Evolutionary conservation across 2,888 invertebrate genomes (phyloP).

Genomic region (Nesidiocoris tenuis): DNA sequence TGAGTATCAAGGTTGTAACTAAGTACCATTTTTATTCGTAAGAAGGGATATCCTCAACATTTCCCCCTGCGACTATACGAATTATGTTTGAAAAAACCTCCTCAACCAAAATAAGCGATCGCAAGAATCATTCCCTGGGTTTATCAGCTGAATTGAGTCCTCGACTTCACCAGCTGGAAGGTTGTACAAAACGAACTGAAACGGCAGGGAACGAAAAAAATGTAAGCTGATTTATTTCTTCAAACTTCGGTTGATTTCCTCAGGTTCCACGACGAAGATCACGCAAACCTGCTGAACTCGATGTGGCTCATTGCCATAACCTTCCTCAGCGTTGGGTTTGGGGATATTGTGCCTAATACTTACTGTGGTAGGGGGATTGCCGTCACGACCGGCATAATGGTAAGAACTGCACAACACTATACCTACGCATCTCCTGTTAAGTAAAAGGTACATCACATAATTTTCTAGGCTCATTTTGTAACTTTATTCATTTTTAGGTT

Average conservation of each 20-base stretch:
- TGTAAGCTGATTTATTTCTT: not conserved
- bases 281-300: slow-evolving; percentile 97
- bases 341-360: slow-evolving; percentile 99
- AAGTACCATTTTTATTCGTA: too few species aligned
- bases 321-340: slow-evolving; percentile 99
- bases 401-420: slow-evolving; percentile 60
- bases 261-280: slow-evolving; percentile 98
- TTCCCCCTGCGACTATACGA: too few species aligned
- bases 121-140: too few species aligned
- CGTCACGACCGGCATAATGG: slow-evolving; percentile 99
- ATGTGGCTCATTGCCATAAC: slow-evolving; percentile 99
- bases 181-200: slow-evolving; percentile 16
- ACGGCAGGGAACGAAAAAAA: not conserved
- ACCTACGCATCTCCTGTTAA: too few species aligned
- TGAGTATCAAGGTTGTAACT: too few species aligned
- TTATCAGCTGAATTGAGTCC: too few species aligned
- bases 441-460: too few species aligned
- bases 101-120: too few species aligned
- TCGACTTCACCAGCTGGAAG: slow-evolving; percentile 7
- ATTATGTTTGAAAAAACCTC: too few species aligned
- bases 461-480: not conserved
- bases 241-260: slow-evolving; percentile 29
- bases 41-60: too few species aligned
- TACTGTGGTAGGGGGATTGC: slow-evolving; percentile 99
- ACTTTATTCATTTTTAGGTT: too few species aligned